phyloP scores from a whole-genome alignment of 1,140 invertebrate genomes.

The Leucophenga varia region DNA sequence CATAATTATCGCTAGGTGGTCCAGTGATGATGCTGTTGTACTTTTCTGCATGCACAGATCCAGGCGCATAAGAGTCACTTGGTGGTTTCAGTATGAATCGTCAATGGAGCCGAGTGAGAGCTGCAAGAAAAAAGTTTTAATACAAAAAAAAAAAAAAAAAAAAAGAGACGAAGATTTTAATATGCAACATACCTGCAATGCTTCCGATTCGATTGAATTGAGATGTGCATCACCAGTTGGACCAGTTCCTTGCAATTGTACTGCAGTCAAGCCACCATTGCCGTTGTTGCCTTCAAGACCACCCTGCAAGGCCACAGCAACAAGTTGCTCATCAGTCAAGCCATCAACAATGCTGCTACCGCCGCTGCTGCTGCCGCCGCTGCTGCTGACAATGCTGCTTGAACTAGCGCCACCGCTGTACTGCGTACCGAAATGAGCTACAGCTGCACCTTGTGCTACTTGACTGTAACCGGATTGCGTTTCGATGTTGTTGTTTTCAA shows the following conservation, averaged over 20 bases:
- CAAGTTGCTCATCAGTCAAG: conserved; percentile 44
- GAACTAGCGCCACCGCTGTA: conserved; percentile 16
- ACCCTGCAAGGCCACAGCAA: conserved; percentile 43
- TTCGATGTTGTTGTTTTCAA: conserved; percentile 45
- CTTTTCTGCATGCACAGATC: conserved; percentile 32
- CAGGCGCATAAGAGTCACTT: conserved; percentile 37
- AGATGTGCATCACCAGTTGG: conserved; percentile 17
- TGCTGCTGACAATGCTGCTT: conserved; percentile 5
- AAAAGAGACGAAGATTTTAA: neutral
- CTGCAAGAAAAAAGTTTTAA: conserved; percentile 6
- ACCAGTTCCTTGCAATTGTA: conserved; percentile 11
- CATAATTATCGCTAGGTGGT: too few species aligned
- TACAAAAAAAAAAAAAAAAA: neutral
- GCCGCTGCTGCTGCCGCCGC: neutral
- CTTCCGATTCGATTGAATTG: conserved; percentile 38
- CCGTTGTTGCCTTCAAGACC: conserved; percentile 16
- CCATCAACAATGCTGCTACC: conserved; percentile 35
- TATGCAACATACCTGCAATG: conserved; percentile 31
- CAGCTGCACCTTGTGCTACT: conserved; percentile 26
- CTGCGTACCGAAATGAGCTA: conserved; percentile 15
- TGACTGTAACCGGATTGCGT: conserved; percentile 45
- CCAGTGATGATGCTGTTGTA: conserved; percentile 27
- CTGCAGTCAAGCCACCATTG: too few species aligned
- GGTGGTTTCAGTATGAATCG: conserved; percentile 43
- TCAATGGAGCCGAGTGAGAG: conserved; percentile 29